Percentiles rank a stretch among this genome's conserved stretches.
phyloP scores from a whole-genome alignment of 37 sponge, comb jelly and placozoan species.

The Diacarnus erythraeanus region DNA sequence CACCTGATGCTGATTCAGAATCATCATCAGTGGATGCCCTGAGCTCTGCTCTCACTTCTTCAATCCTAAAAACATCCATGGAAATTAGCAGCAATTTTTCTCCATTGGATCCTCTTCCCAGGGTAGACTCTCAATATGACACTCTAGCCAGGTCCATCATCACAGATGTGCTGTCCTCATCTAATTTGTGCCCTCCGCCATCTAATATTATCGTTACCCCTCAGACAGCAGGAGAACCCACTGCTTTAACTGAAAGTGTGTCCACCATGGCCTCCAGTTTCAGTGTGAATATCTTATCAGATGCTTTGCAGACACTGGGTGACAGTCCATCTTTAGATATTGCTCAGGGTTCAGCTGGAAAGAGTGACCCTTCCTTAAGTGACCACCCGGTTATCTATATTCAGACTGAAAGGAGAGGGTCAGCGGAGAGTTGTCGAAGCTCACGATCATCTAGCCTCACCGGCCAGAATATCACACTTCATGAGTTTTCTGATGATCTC shows the following conservation, averaged over 20 bases:
- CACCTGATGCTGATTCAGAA: neutral
- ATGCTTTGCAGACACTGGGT: neutral
- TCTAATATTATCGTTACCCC: too few relatives aligned
- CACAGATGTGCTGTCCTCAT: neutral
- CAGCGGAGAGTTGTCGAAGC: conserved; percentile 4
- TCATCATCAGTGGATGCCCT: neutral
- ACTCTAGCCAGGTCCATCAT: neutral
- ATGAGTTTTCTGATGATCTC: conserved; percentile 44
- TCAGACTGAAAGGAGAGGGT: conserved; percentile 15
- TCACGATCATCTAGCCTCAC: conserved; percentile 52
- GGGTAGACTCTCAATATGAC: neutral
- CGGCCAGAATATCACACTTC: conserved; percentile 40
- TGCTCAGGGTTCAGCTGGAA: neutral
- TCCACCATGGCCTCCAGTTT: conserved; percentile 11
- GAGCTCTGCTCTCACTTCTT: neutral
- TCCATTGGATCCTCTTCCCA: neutral
- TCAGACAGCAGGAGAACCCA: too few relatives aligned
- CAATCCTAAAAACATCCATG: neutral
- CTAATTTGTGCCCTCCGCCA: too few relatives aligned
- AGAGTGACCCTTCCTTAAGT: neutral
- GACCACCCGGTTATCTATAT: conserved; percentile 5
- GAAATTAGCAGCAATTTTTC: neutral
- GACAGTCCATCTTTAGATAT: neutral
- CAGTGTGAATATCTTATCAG: conserved; percentile 14
- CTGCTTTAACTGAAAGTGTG: neutral